Percentiles rank a stretch among this genome's conserved stretches.
Evolutionary conservation across 2,888 invertebrate genomes (phyloP).

Genomic region (Athripsodes cinereus): DNA sequence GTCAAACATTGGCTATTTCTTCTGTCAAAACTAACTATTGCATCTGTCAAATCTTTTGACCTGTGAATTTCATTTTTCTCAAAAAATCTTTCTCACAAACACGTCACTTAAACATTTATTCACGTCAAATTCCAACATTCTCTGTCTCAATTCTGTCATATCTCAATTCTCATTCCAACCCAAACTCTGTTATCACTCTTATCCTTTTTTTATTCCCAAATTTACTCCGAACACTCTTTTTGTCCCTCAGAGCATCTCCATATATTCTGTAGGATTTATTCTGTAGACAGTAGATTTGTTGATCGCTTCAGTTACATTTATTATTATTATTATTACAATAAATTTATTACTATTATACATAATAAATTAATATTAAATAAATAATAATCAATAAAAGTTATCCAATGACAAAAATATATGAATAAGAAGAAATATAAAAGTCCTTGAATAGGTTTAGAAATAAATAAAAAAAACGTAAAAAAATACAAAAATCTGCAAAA

Average conservation of each 20-base stretch:
- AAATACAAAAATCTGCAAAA: not conserved
- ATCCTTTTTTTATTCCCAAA: conserved; percentile 13
- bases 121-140: too few species aligned
- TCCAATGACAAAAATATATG: not conserved
- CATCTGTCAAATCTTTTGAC: too few species aligned
- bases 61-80: too few species aligned
- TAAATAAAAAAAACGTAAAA: too few species aligned
- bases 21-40: too few species aligned
- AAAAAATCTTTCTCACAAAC: too few species aligned
- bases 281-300: conserved; percentile 14
- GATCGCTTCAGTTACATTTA: conserved; percentile 13
- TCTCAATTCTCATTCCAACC: too few species aligned
- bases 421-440: not conserved
- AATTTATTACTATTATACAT: not conserved
- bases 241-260: conserved; percentile 20
- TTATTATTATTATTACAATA: not conserved
- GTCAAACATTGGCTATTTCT: too few species aligned
- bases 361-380: not conserved
- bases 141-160: too few species aligned
- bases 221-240: conserved; percentile 24
- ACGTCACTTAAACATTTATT: too few species aligned
- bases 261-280: conserved; percentile 6
- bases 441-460: too few species aligned
- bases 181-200: not conserved
- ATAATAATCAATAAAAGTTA: not conserved